Evolutionary conservation across 2,888 invertebrate species (phyloP), one percentile per base, ranked within the genome.

Genomic region (Strigamia crassipes): DNA sequence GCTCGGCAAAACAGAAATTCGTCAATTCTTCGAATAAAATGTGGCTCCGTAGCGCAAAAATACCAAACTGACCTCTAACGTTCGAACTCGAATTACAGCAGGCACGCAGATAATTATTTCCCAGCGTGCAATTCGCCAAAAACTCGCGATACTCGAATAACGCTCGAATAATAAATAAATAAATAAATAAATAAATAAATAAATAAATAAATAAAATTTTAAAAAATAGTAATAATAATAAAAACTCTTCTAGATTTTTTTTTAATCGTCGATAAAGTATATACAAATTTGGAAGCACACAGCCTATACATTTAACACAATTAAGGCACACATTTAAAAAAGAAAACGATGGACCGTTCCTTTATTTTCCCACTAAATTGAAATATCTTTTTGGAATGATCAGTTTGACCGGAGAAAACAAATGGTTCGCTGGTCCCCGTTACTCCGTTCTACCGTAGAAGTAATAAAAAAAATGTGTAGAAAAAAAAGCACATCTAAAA

Each of bases 301-400:
- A 31, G 73, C 27, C 12, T 12, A 73, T 27, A 73, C 73, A 73
- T 73, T 56, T 73, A 73, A 73, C n/a, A 73, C 73, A 31, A 73
- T 73, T 61, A 73, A 73, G 73, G 73, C 73, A 73, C 73, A 73
- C 73, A 13, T 73, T 73, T 31, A 15, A 73, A 73, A 73, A 73
- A 66, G 9, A 27, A 31, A 15, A 27, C 6, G 18, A n/a, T 5
- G 73, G 31, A 73, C 73, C 73, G n/a, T 73, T 73, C 1, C 46
- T n/a, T 18, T 56, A 56, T 4, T n/a, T n/a, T 4, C 46, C 15
- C 56, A 18, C 18, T 21, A n/a, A 56, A 56, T n/a, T 18, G n/a
- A 56, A 56, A 18, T 1, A 18, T 18, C 27, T 27, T 56, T 56
- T 18, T 56, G 56, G 56, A 56, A 56, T 56, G 56, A 46, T 46